Conservation (phyloP, 2,797 vertebrate genomes). For the Syngnathus acus region DNA sequence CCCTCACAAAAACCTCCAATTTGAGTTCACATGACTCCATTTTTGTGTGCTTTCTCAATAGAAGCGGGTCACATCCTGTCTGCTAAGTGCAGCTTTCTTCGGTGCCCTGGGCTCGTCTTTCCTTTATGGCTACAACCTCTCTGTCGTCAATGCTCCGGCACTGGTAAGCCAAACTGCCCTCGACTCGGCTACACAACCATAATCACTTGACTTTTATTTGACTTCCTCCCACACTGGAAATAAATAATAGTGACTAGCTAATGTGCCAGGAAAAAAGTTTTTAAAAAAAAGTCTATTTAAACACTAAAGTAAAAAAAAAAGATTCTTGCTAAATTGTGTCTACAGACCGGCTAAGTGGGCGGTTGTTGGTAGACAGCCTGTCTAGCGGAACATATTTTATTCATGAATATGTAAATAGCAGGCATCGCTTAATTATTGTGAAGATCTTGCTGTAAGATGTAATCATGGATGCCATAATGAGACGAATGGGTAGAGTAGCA, state of each 20-base stretch:
- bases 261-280: too few species aligned
- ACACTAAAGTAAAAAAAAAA: too few species aligned
- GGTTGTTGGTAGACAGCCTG: too few species aligned
- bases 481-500: too few species aligned
- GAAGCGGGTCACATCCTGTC: slow-evolving; percentile 66
- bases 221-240: not conserved
- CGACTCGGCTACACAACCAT: not conserved
- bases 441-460: too few species aligned
- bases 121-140: slow-evolving; percentile 93
- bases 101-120: slow-evolving; percentile 89
- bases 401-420: too few species aligned
- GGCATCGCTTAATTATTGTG: too few species aligned
- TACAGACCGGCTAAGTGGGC: too few species aligned
- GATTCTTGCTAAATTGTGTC: not conserved
- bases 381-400: too few species aligned
- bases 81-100: slow-evolving; percentile 76
- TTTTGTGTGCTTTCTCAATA: slow-evolving; percentile 20
- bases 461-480: too few species aligned
- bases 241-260: not conserved
- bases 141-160: slow-evolving; percentile 87
- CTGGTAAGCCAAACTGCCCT: slow-evolving; percentile 65
- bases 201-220: not conserved
- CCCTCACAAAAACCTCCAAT: not conserved
- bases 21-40: slow-evolving; percentile 7
- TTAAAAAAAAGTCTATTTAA: too few species aligned